Conservation (phyloP, 2,797 vertebrate species). For the Rhinichthys osculus region DNA sequence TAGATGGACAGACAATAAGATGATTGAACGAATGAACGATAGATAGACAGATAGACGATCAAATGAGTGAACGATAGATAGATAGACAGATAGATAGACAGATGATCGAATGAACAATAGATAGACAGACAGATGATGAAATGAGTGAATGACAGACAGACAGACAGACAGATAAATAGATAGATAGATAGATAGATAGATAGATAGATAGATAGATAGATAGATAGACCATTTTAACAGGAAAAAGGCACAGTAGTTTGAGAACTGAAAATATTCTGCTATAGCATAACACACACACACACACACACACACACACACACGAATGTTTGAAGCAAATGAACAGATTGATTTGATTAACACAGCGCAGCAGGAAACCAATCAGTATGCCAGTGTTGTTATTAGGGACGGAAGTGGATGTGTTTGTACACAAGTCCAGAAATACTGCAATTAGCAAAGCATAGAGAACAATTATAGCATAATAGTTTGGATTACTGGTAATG, state of each 20-base stretch:
- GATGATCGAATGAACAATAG: background rate
- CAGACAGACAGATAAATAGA: background rate
- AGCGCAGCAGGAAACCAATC: constrained; percentile 49
- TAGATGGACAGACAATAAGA: background rate
- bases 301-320: constrained; percentile 15
- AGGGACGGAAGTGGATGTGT: constrained; percentile 40
- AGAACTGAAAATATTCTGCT: background rate
- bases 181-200: background rate
- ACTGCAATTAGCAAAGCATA: constrained; percentile 39
- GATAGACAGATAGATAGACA: background rate
- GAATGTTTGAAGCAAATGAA: constrained; percentile 34
- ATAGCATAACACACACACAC: background rate
- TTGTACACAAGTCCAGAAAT: constrained; percentile 39
- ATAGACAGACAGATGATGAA: background rate
- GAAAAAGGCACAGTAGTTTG: background rate
- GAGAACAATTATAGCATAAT: constrained; percentile 40
- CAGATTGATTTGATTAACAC: constrained; percentile 45
- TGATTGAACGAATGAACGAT: background rate
- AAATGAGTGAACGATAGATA: background rate
- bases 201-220: background rate
- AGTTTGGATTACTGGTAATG: constrained; percentile 15
- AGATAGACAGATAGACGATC: background rate
- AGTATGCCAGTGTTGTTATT: constrained; percentile 26
- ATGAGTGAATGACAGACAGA: background rate
- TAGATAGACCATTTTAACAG: background rate